These are phyloP conservation scores for Ephialtes manifestator DNA, from an alignment of 2,888 invertebrate species.

Conservation along the genomic window DNA sequence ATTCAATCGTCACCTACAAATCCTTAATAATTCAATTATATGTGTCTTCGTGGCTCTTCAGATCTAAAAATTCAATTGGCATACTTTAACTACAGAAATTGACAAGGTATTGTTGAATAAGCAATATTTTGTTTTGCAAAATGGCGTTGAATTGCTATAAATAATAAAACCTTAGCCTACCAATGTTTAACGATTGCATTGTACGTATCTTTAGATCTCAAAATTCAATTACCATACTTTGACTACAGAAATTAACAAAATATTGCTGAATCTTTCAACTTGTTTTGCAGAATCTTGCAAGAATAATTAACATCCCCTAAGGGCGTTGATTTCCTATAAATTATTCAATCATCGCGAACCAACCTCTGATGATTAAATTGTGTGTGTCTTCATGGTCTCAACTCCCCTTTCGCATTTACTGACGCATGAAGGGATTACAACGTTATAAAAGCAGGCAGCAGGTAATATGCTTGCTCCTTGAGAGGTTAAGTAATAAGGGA, in stretches of 20 bases:
- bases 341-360: background rate
- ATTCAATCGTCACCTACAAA: background rate
- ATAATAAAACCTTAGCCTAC: too few species aligned
- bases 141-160: too few species aligned
- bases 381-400: background rate
- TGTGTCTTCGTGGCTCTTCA: background rate
- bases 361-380: background rate
- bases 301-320: background rate
- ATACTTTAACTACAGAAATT: too few species aligned
- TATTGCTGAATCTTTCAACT: background rate
- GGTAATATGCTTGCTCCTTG: slow-evolving; percentile 61
- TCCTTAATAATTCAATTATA: background rate
- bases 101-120: too few species aligned
- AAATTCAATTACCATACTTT: background rate
- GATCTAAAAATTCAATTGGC: too few species aligned
- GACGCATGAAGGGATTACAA: background rate
- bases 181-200: too few species aligned
- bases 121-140: too few species aligned
- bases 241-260: background rate
- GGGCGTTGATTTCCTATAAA: background rate
- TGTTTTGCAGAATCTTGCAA: background rate
- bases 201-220: background rate
- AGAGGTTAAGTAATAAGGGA: slow-evolving; percentile 74
- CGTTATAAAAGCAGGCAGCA: background rate
- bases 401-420: background rate